A percentile compares a stretch with the other conserved stretches of the same genome.
Evolutionary conservation across 2,113 vertebrate genomes (phyloP).

Genomic region (Salvelinus namaycush): DNA sequence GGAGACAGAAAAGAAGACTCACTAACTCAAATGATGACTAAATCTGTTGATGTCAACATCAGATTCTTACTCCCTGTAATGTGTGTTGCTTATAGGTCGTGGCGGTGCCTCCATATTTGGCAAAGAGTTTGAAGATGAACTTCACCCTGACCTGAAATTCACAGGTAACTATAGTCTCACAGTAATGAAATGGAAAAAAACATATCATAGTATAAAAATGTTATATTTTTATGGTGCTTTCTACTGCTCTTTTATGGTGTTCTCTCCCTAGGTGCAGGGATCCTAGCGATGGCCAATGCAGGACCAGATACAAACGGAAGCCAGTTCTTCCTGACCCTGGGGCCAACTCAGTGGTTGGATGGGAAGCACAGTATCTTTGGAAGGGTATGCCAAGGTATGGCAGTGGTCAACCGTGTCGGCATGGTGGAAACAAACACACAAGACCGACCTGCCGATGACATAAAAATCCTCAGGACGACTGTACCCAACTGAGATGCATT

Average conservation of each 20-base stretch:
- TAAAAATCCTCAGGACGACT: conserved; percentile 84
- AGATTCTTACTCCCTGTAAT: not conserved
- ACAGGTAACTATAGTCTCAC: conserved; percentile 74
- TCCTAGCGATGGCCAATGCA: conserved; percentile 95
- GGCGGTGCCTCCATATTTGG: conserved; percentile 94
- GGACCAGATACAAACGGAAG: conserved; percentile 94
- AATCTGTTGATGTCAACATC: too few species aligned
- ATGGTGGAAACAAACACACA: conserved; percentile 94
- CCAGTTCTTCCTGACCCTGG: conserved; percentile 92
- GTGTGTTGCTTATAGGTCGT: conserved; percentile 75
- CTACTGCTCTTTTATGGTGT: not conserved
- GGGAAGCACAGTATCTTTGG: conserved; percentile 96
- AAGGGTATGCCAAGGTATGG: conserved; percentile 87
- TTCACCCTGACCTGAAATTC: conserved; percentile 90
- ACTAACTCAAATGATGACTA: too few species aligned
- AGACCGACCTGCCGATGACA: conserved; percentile 88
- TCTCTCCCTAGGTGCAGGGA: conserved; percentile 82
- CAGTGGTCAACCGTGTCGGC: conserved; percentile 86
- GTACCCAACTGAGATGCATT: conserved; percentile 67
- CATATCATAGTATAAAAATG: not conserved
- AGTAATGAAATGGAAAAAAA: not conserved
- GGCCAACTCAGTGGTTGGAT: conserved; percentile 91
- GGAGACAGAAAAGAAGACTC: too few species aligned
- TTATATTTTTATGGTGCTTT: not conserved
- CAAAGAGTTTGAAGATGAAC: conserved; percentile 94